Evolutionary conservation across 2,113 vertebrate species (phyloP).

Genomic region (Stomatorhinus ivindoensis): DNA sequence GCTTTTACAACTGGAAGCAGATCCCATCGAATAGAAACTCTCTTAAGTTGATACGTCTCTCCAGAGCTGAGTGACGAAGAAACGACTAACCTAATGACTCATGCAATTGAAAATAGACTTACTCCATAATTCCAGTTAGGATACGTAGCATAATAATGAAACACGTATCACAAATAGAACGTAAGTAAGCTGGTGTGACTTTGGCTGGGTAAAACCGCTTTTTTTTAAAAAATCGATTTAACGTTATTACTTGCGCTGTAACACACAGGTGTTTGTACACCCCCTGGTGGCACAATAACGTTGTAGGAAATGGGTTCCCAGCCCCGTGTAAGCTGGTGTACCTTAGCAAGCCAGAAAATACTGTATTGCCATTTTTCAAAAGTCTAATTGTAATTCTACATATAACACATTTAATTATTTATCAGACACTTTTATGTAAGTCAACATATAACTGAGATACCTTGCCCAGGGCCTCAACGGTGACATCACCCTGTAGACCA

Average conservation of each 20-base stretch:
- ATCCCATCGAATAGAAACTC: background rate
- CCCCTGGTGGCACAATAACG: background rate
- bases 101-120: background rate
- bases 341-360: background rate
- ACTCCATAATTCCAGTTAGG: background rate
- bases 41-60: background rate
- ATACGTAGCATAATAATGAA: background rate
- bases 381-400: background rate
- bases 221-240: background rate
- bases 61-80: background rate
- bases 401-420: background rate
- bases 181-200: background rate
- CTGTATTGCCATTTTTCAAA: background rate
- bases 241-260: background rate
- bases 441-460: background rate
- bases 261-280: background rate
- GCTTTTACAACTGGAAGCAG: background rate
- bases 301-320: background rate
- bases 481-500: background rate
- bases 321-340: background rate
- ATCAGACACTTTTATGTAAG: background rate
- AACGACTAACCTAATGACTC: background rate
- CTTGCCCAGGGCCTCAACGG: background rate
- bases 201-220: background rate
- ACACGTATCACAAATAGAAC: background rate